Base-by-base conservation (phyloP, 2,113 vertebrate genomes). In the Leptocoma aspasia region DNA sequence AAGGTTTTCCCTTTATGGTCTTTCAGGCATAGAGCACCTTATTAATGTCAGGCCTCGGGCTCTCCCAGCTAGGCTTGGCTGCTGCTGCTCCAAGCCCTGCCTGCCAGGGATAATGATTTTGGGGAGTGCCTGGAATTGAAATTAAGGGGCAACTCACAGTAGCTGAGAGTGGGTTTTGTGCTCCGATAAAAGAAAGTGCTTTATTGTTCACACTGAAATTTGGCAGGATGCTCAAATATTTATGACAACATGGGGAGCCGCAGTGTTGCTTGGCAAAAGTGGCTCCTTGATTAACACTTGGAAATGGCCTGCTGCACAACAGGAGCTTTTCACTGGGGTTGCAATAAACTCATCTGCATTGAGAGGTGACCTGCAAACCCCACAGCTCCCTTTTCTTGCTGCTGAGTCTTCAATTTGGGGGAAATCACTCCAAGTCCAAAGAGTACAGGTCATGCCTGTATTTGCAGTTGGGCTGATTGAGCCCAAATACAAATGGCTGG, bases 1-100 rank as follows among this genome's bases (percentile, higher is more conserved):
- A 97, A 95, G 68, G 49, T 78, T 96, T 91, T 92, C 94, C 94
- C 95, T 97, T 97, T 95, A 96, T 33, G 87, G 86, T 49, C 79
- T 97, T 95, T 37, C 69, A 90, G 94, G 92, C 80, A 79, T 39
- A 56, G 93, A 94, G 92, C 92, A 96, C 91, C 94, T 92, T 96
- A 56, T 96, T 97, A 97, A 96, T 28, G 69, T 92, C 96, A 96
- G 69, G 76, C 84, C 75, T 77, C 9, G 12, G 20, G 85, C 82
- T 88, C 57, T 24, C 83, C 70, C 0, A 1, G 68, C 73, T 60
- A 35, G 89, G 57, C 75, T 54, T 39, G 90, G 75, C 93, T 89
- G 81, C 75, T 83, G 88, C 57, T 78, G 50, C 65, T 91, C 18
- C 23, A 7, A 96, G 68, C 77, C 64, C 56, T 77, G 44, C 89